Conservation (phyloP, 2,888 invertebrate genomes). For the Eilema depressum region DNA sequence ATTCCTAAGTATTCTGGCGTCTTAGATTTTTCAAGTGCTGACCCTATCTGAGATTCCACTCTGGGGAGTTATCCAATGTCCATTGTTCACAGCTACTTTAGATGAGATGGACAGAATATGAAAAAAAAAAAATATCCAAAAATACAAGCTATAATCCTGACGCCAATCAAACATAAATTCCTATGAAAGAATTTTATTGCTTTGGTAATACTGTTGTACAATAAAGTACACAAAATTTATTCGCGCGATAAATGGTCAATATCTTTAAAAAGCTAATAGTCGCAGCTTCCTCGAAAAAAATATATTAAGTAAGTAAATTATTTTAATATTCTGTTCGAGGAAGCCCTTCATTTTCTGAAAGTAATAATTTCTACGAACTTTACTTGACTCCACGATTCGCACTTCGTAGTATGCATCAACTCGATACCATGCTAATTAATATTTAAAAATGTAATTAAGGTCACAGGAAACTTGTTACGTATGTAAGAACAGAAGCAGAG, state of each 20-base stretch:
- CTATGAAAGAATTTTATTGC: no score
- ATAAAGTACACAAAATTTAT: neutral
- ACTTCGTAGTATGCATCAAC: neutral
- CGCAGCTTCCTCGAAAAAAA: neutral
- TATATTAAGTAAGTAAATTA: conserved; percentile 4
- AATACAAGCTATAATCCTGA: no score
- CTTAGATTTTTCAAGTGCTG: no score
- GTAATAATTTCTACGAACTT: neutral
- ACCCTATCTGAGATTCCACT: neutral
- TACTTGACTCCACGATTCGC: neutral
- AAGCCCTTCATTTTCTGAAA: neutral
- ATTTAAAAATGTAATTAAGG: neutral
- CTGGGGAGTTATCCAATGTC: neutral
- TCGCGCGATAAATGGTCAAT: neutral
- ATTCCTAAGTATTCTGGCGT: neutral
- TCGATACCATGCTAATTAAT: neutral
- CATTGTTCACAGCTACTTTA: neutral
- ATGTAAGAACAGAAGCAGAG: neutral
- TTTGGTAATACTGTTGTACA: neutral
- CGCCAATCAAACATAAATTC: no score
- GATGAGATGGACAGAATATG: no score
- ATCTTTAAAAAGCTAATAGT: neutral
- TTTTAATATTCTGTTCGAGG: neutral
- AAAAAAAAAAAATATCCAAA: no score
- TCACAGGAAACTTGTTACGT: neutral